Conservation (phyloP, 35 echinoderm and acorn worm species). For the Heliocidaris tuberculata region DNA sequence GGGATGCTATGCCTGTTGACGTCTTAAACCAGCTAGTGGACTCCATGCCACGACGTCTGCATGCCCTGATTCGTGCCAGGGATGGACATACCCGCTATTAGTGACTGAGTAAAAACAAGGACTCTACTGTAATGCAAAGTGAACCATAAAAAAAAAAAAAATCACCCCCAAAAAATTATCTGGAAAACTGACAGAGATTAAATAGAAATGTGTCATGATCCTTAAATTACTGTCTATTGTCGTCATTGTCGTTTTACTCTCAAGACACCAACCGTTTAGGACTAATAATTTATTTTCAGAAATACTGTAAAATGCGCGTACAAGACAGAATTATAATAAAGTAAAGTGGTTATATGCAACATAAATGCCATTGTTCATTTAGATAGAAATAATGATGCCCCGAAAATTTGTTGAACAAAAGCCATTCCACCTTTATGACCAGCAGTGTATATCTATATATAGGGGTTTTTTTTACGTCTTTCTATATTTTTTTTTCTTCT, state of each 20-base stretch:
- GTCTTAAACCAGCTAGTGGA: background rate
- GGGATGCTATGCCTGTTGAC: background rate
- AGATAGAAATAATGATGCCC: background rate
- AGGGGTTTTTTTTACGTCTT: too few relatives aligned
- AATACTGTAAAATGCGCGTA: background rate
- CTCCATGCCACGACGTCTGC: background rate
- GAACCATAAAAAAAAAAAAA: background rate
- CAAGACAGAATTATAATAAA: background rate
- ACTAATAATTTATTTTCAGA: background rate
- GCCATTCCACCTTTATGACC: conserved; percentile 1
- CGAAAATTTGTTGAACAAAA: background rate
- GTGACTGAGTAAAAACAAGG: background rate
- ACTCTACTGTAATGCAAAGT: background rate
- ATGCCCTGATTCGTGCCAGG: background rate
- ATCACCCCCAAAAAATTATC: background rate
- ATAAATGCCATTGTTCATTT: background rate
- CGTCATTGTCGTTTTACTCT: background rate
- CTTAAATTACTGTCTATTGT: background rate
- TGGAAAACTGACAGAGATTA: too few relatives aligned
- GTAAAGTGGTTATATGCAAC: background rate
- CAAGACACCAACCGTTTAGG: background rate
- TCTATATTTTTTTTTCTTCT: too few relatives aligned
- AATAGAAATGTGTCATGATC: too few relatives aligned
- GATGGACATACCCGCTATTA: background rate
- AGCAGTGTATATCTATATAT: too few relatives aligned